phyloP scores from a whole-genome alignment of 2,797 vertebrate species.

The Cephalopachus bancanus region DNA sequence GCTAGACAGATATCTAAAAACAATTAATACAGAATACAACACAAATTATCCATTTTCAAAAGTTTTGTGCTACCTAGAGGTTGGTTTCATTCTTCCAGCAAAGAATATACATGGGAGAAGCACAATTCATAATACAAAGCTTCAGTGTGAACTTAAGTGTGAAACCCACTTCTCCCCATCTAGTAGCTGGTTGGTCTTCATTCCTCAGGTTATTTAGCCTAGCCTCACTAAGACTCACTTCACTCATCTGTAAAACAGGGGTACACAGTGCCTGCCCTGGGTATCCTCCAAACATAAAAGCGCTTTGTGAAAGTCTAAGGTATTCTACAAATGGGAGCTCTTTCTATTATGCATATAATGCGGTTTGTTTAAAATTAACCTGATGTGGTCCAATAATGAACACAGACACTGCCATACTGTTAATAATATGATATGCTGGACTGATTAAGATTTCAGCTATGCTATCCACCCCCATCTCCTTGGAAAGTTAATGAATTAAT shows the following conservation, averaged over 20 bases:
- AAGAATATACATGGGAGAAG: constrained; percentile 79
- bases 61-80: constrained; percentile 46
- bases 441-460: constrained; percentile 91
- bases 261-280: not conserved
- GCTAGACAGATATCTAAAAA: constrained; percentile 4
- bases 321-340: constrained; percentile 21
- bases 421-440: constrained; percentile 91
- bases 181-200: not conserved
- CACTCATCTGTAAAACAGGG: constrained; percentile 21
- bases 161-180: constrained; percentile 82
- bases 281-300: not conserved
- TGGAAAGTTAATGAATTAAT: constrained; percentile 97
- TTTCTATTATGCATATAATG: constrained; percentile 82
- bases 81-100: constrained; percentile 70
- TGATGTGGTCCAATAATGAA: constrained; percentile 85
- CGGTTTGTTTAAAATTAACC: constrained; percentile 89
- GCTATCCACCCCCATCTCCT: constrained; percentile 89
- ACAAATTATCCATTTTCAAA: constrained; percentile 69
- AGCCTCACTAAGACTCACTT: not conserved
- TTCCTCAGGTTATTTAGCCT: not conserved
- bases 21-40: constrained; percentile 22
- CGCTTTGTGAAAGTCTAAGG: constrained; percentile 16
- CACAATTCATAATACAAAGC: constrained; percentile 75
- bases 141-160: constrained; percentile 84
- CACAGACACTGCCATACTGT: constrained; percentile 88